Evolutionary conservation across 2,888 invertebrate genomes (phyloP).

Genomic region (Polylopha cassiicola): DNA sequence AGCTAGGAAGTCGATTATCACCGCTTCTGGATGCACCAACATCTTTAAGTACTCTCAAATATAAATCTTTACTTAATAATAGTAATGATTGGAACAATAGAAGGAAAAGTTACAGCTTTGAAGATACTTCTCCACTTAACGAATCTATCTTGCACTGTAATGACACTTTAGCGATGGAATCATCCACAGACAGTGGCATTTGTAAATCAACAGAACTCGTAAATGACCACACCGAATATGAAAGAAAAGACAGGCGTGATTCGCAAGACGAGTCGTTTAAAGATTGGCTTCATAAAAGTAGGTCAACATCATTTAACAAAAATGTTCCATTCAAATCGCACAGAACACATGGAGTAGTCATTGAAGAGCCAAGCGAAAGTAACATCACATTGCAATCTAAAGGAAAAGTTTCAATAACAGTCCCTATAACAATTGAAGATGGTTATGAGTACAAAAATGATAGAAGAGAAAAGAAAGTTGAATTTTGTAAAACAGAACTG

Average conservation of each 20-base stretch:
- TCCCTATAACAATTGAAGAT: slow-evolving; percentile 54
- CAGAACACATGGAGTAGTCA: slow-evolving; percentile 43
- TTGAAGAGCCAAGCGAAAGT: slow-evolving; percentile 45
- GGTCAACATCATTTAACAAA: slow-evolving; percentile 44
- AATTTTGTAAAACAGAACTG: slow-evolving; percentile 92
- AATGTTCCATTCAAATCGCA: slow-evolving; percentile 43
- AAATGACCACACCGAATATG: slow-evolving; percentile 49
- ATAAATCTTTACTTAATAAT: slow-evolving; percentile 61
- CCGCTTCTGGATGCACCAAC: slow-evolving; percentile 59
- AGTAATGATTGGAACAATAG: slow-evolving; percentile 82
- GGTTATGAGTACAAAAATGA: slow-evolving; percentile 46
- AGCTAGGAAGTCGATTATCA: slow-evolving; percentile 47
- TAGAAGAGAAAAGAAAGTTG: slow-evolving; percentile 83
- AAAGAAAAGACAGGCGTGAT: slow-evolving; percentile 37
- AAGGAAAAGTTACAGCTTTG: slow-evolving; percentile 87
- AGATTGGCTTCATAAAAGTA: slow-evolving; percentile 65
- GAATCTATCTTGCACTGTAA: slow-evolving; percentile 54
- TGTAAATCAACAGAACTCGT: slow-evolving; percentile 84
- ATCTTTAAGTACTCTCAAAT: slow-evolving; percentile 61
- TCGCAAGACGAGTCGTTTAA: slow-evolving; percentile 56
- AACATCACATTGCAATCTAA: slow-evolving; percentile 57
- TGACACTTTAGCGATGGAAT: slow-evolving; percentile 79
- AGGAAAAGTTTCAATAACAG: slow-evolving; percentile 63
- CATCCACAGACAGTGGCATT: slow-evolving; percentile 87
- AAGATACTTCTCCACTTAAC: slow-evolving; percentile 58